Evolutionary conservation across 2,797 vertebrate genomes (phyloP), one percentile per base, ranked within the genome.

Genomic region (Sebastiscus albofasciatus): DNA sequence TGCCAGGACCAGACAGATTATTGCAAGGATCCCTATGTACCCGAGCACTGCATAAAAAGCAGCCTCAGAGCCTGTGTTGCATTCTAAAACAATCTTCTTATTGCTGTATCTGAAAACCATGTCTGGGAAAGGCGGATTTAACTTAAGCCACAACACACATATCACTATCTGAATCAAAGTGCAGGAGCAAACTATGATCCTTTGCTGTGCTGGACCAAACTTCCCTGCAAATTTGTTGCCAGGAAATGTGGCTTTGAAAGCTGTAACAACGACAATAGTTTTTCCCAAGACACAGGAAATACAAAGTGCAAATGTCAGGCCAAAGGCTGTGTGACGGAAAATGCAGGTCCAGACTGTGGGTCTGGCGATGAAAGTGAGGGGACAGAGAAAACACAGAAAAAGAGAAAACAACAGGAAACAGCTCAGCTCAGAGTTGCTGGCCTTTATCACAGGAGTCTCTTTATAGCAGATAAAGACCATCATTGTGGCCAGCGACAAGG

Each of bases 391-490:
- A 39, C 95, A 95, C 59, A 96, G 69, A 26, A 93, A 89, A 10
- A 96, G 88, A 27, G 95, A 96, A 29, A 94, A 71, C 8, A 96
- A 67, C 71, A 96, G 68, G 18, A 95, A 85, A 36, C 87, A 93
- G 75, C 96, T 96, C 2, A 96, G 88, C 81, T 96, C 95, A 1
- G 88, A 92, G 89, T 96, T 96, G 88, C 94, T 96, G 71, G 95
- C 95, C 81, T 94, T 96, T 22, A 96, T 89, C 26, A 96, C 89
- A 5, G 96, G 95, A 13, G 95, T 96, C 65, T 94, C 81, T 84
- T 77, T 92, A 81, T 91, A 90, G 39, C 16, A 24, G 27, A 95
- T 75, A 31, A 95, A 96, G 52, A 95, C 11, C 9, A 78, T 22
- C 75, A 94, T 86, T 0, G 86, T 90, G 13, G 67, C 76, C 29